Evolutionary conservation across 1,140 invertebrate genomes (phyloP).

Genomic region (Hyphantria cunea): DNA sequence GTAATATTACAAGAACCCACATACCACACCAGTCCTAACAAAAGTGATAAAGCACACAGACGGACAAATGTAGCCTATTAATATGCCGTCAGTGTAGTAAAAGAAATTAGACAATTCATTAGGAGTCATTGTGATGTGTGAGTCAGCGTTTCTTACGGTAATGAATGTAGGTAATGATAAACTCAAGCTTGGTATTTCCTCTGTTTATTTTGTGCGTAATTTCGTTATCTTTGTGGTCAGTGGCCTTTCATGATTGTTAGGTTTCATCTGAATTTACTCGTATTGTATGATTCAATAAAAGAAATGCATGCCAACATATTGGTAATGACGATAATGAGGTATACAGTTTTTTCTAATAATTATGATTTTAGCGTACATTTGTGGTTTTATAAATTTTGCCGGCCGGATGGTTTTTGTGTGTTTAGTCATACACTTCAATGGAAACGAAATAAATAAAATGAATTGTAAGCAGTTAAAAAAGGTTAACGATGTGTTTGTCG

Average conservation of each 20-base stretch:
- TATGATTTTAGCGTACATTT: no score
- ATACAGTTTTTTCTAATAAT: no score
- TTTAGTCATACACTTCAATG: no score
- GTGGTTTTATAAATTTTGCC: no score
- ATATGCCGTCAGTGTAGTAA: constrained; percentile 46
- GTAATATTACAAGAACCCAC: no score
- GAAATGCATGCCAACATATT: no score
- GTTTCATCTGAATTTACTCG: not conserved
- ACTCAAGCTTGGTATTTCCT: constrained; percentile 34
- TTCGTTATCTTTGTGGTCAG: not conserved
- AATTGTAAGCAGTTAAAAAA: not conserved
- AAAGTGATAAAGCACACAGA: constrained; percentile 9
- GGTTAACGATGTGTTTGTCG: constrained; percentile 9
- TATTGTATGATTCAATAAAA: not conserved
- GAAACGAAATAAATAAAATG: not conserved
- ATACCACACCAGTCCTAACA: constrained; percentile 6
- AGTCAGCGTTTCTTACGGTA: constrained; percentile 51
- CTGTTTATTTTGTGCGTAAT: constrained; percentile 6
- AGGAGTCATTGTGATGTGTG: constrained; percentile 65
- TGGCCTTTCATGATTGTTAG: not conserved
- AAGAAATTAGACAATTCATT: constrained; percentile 74
- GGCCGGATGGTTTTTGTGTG: no score
- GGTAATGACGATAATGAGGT: no score
- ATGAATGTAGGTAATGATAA: constrained; percentile 1
- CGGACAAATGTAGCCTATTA: constrained; percentile 35